Conservation (phyloP, 2,888 invertebrate species). For the Peribatodes rhomboidaria region DNA sequence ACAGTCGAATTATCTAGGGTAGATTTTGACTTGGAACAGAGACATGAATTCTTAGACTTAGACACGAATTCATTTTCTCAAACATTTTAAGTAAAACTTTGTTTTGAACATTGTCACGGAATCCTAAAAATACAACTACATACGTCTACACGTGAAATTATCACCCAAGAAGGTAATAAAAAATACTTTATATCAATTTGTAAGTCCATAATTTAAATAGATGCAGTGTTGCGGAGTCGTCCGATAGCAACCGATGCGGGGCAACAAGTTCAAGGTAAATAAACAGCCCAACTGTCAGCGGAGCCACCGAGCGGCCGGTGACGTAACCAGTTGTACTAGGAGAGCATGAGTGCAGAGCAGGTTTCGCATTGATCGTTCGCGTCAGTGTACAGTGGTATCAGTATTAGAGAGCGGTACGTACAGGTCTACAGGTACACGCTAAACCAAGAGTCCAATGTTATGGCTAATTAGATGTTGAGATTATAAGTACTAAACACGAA, state of each 20-base stretch:
- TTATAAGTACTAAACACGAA: no score
- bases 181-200: no score
- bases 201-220: not conserved
- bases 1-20: no score
- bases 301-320: slow-evolving; percentile 58
- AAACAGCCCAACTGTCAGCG: slow-evolving; percentile 32
- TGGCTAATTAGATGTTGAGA: not conserved
- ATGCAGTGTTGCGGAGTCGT: slow-evolving; percentile 4
- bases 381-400: slow-evolving; percentile 8
- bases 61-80: no score
- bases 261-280: slow-evolving; percentile 42
- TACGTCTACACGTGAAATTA: no score
- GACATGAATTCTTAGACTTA: no score
- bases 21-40: no score
- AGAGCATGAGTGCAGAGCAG: slow-evolving; percentile 57
- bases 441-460: not conserved
- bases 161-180: no score
- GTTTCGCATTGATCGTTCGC: slow-evolving; percentile 19
- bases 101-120: no score
- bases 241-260: slow-evolving; percentile 2
- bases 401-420: slow-evolving; percentile 8
- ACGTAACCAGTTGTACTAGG: slow-evolving; percentile 78
- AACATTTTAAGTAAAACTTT: no score
- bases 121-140: no score
- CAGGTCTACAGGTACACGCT: no score